Percentiles rank a stretch among this genome's conserved stretches.
phyloP scores from a whole-genome alignment of 2,797 vertebrate genomes.

The Sciurus carolinensis region DNA sequence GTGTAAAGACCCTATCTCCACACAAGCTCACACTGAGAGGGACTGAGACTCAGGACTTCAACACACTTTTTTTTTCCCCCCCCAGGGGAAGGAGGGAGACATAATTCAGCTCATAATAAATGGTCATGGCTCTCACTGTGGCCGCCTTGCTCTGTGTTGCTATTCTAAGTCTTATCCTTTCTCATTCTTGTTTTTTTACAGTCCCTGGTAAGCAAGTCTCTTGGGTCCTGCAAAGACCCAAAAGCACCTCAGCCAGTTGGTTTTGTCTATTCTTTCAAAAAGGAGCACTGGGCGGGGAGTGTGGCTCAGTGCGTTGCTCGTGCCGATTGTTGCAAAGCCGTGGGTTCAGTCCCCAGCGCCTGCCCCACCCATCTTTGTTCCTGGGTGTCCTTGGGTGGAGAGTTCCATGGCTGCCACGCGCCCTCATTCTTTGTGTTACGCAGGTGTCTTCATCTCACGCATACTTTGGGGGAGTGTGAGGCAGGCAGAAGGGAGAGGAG shows the following conservation, averaged over 20 bases:
- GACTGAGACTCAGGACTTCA: not conserved
- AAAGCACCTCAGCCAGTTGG: not conserved
- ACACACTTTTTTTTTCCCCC: not conserved
- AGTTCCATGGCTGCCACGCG: accelerated
- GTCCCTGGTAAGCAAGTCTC: not conserved
- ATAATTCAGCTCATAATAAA: not conserved
- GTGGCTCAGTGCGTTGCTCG: not conserved
- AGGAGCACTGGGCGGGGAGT: not conserved
- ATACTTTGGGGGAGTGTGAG: not conserved
- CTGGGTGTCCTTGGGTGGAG: not conserved
- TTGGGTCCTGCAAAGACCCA: not conserved
- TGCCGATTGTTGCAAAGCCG: not conserved
- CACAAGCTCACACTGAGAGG: not conserved
- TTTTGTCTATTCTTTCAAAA: not conserved
- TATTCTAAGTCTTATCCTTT: not conserved
- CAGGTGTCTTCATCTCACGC: not conserved
- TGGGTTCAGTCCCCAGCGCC: not conserved
- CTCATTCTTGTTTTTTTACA: not conserved
- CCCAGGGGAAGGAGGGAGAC: no score
- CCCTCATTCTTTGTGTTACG: not conserved
- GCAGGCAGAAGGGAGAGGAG: not conserved
- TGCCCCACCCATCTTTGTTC: not conserved
- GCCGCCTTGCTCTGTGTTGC: not conserved
- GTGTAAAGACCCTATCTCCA: not conserved
- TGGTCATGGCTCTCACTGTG: not conserved